Base-by-base conservation (phyloP, 2,797 vertebrate species). In the Hemibagrus guttatus region DNA sequence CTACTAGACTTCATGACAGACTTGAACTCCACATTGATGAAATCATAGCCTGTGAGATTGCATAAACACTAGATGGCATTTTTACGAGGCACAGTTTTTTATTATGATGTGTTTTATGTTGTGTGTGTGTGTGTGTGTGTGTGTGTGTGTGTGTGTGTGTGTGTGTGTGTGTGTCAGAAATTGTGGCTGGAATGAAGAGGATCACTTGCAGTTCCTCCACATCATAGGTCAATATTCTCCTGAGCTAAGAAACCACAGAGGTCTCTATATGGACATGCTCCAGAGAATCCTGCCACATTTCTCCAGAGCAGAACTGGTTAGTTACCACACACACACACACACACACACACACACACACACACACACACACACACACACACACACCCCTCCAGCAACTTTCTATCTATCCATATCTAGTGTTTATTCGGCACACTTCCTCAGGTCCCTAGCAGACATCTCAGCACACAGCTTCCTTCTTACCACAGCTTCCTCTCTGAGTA, bases 251-350 rank as follows among this genome's bases (percentile, higher is more conserved):
- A 95, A 95, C 91, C 94, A 96, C 92, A 96, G 96, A 90, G 90
- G 87, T 6, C 93, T 99, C 63, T 97, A 93, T 92, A 94, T 96
- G 68, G 96, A 99, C 91, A 94, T 97, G 96, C 92, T 99, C 88
- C 95, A 94, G 87, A 97, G 95, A 92, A 90, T 95, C 83, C 96
- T 99, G 90, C 97, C 97, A 58, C 91, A 95, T 84, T 96, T 93
- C 91, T 94, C 95, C n/a, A 96, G 94, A 90, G 92, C 91, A 6
- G 95, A 97, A 84, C 94, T 98, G 96, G 98, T 99, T 85, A 96
- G 97, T 96, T 52, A 66, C 39, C 59, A n/a, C 17, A 31, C 26
- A 46, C 28, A 85, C 31, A 42, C 58, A 84, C 74, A 28, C 74
- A n/a, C 78, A 23, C 31, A 85, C 56, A 54, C 21, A 64, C 78